Base-by-base conservation (phyloP, 1,140 invertebrate genomes). In the Drosophila santomea region DNA sequence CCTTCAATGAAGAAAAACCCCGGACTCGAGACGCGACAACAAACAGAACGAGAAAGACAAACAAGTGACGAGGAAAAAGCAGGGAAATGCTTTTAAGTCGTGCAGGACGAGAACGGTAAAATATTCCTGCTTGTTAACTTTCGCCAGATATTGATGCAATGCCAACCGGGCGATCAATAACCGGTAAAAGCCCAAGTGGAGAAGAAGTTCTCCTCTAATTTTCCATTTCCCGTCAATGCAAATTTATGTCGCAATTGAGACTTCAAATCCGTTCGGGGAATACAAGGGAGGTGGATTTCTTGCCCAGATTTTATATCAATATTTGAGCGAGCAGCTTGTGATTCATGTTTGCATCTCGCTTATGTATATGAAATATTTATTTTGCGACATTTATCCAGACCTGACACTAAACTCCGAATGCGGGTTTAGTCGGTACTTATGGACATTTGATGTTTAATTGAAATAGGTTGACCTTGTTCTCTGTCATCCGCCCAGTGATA, bases 311-410 rank as follows among this genome's bases (percentile, higher is more conserved):
- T 63, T 76, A 52, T 57, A 51, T 71, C 59, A 74, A 78, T 78
- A 74, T 74, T 68, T 67, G 41, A 20, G 38, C 38, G 23, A 45
- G 44, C 48, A 51, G 56, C 17, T 51, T 67, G 47, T 43, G 39
- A 32, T 43, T 47, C 43, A 61, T 68, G 39, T 69, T 63, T 69
- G 56, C 59, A 39, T 54, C 58, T 76, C 58, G 78, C 58, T 81
- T 69, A 72, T 88, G 47, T 79, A 67, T 76, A 86, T 79, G 82
- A 88, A 82, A 86, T 88, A 86, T 86, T 88, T 88, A 86, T 88
- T 72, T 63, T 61, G 56, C 67, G 67, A 73, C 51, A 76, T 82
- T 64, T 79, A 39, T 56, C 41, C 50, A 56, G 56, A 58, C 43
- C 28, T 69, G 45, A 63, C 41, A 36, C 47, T 55, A 50, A 69